Percentiles rank a stretch among this genome's conserved stretches.
Conservation (phyloP, 2,797 vertebrate genomes). For the Xiphorhynchus erythropygius region DNA sequence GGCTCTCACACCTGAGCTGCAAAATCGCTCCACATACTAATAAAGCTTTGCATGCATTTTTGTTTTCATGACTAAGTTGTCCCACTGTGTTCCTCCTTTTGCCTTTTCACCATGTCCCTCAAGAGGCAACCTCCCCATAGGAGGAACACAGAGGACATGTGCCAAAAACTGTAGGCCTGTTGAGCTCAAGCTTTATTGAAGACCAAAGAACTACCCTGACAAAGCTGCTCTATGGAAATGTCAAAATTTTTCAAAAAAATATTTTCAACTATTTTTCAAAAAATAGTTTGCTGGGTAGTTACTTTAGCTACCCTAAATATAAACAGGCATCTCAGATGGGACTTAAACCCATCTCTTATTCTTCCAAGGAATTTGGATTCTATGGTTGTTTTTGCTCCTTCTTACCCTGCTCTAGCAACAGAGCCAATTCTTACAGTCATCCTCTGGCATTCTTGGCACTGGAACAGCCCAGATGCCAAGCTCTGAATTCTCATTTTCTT, state of each 20-base stretch:
- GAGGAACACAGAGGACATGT: not conserved
- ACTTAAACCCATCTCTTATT: not conserved
- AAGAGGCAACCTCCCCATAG: not conserved
- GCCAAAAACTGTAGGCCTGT: not conserved
- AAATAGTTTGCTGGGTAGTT: not conserved
- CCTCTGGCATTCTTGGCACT: not conserved
- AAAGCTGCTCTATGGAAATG: not conserved
- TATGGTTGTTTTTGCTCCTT: not conserved
- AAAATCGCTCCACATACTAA: not conserved
- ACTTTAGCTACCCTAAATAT: not conserved
- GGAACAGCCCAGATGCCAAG: slow-evolving; percentile 11
- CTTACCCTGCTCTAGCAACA: not conserved
- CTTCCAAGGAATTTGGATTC: not conserved
- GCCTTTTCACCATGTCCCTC: not conserved
- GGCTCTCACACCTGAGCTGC: not conserved
- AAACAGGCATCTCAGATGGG: not conserved
- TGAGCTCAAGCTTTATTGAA: not conserved
- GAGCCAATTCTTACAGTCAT: not conserved
- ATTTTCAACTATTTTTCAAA: too few species aligned
- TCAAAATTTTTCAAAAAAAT: too few species aligned
- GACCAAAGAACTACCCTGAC: not conserved
- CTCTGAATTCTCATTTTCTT: slow-evolving; percentile 41
- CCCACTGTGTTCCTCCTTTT: not conserved
- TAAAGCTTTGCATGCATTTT: not conserved
- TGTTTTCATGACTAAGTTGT: not conserved